phyloP scores from a whole-genome alignment of 2,888 invertebrate genomes.

The Glaucopsyche alexis region DNA sequence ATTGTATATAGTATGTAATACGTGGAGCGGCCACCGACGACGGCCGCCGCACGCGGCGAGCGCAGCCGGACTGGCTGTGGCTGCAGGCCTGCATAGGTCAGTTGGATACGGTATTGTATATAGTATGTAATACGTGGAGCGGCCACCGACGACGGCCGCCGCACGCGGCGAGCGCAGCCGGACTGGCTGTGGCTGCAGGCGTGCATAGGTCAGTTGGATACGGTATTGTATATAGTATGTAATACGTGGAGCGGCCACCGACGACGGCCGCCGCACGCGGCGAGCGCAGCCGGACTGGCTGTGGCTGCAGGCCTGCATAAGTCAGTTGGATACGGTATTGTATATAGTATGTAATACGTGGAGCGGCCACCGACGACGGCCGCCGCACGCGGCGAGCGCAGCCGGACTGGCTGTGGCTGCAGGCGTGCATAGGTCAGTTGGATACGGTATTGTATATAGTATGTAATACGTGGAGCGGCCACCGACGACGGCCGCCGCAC shows the following conservation, averaged over 20 bases:
- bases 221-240: too few species aligned
- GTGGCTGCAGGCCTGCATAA: constrained; percentile 96
- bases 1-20: too few species aligned
- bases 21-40: constrained; percentile 49
- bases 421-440: constrained; percentile 88
- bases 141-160: constrained; percentile 49
- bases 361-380: constrained; percentile 47
- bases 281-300: constrained; percentile 90
- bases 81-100: constrained; percentile 92
- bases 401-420: constrained; percentile 96
- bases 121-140: too few species aligned
- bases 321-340: too few species aligned
- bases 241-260: constrained; percentile 48
- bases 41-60: constrained; percentile 59
- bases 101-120: too few species aligned
- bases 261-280: constrained; percentile 55
- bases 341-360: too few species aligned
- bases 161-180: constrained; percentile 80
- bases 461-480: too few species aligned
- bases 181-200: constrained; percentile 98
- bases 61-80: constrained; percentile 95
- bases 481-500: constrained; percentile 51
- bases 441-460: too few species aligned
- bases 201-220: constrained; percentile 83
- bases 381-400: constrained; percentile 72